Evolutionary conservation across 2,113 vertebrate genomes (phyloP), one percentile per base, ranked within the genome.

Genomic region (Mirounga angustirostris): DNA sequence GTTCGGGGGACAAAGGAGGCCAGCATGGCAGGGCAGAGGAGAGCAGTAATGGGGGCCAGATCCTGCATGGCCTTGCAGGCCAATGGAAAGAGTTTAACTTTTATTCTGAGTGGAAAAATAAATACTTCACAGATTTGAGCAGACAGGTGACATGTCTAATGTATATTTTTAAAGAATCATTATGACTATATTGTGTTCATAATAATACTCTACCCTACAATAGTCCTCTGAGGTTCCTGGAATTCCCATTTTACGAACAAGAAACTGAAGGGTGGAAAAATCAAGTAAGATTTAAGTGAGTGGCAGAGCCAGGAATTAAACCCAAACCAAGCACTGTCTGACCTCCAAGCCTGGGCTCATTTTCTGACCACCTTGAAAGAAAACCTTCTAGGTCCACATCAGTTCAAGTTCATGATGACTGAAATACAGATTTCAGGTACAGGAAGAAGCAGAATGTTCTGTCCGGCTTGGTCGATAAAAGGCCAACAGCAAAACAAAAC

Each of bases 31-130:
- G 54, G 36, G 58, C 46, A 50, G 10, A 52, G 59, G 30, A 59
- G 22, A 46, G 7, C 11, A 4, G 2, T 19, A 52, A 56, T 5
- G 12, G 15, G 46, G 33, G 7, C 12, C 28, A 69, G 69, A 43
- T 33, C 30, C 30, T 12, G 0, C n/a, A 33, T 7, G 5, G 1
- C 16, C 43, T 78, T 26, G 33, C 26, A 54, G 21, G 33, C 4
- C 46, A 54, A 1, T 28, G 52, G 3, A 43, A 82, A n/a, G 65
- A 82, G 56, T 59, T 21, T 76, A 56, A 74, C 50, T 19, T 94
- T 33, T n/a, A 26, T 46, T 73, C 16, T 33, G 13, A 78, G 46
- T 61, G 24, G 92, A 50, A 40, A 21, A 36, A 5, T 58, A 52
- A n/a, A 7, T 30, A 56, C 0, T 30, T 28, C 28, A 89, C 21